Percentiles rank a stretch among this genome's conserved stretches.
These are phyloP conservation scores for Stenchaetothrips biformis DNA, from an alignment of 2,888 invertebrate species.

Conservation along the genomic window DNA sequence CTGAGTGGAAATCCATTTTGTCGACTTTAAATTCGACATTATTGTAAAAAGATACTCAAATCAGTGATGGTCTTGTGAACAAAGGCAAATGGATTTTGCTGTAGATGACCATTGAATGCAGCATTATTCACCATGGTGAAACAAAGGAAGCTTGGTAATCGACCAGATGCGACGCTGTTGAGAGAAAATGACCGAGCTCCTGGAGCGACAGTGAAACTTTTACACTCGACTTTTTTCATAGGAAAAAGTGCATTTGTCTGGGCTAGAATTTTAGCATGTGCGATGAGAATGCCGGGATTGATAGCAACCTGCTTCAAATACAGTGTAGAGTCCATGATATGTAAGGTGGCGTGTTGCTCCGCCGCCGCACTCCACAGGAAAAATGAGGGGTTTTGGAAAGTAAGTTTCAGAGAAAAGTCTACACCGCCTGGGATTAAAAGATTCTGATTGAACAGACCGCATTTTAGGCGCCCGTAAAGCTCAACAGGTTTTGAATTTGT, in stretches of 20 bases:
- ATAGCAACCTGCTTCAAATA: neutral
- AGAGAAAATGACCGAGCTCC: neutral
- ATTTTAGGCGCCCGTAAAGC: neutral
- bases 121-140: neutral
- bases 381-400: neutral
- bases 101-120: neutral
- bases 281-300: neutral
- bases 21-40: neutral
- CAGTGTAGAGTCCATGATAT: neutral
- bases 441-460: neutral
- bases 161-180: neutral
- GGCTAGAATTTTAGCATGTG: neutral
- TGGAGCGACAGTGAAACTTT: neutral
- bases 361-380: neutral
- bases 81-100: neutral
- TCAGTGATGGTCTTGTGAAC: neutral
- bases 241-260: neutral
- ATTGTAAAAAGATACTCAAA: neutral
- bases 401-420: neutral
- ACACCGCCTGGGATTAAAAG: neutral
- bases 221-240: neutral
- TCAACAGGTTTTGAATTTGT: neutral
- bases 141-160: neutral
- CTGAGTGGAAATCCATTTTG: neutral
- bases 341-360: neutral